Evolutionary conservation across 2,888 invertebrate species (phyloP).

Genomic region (Anticlea derivata): DNA sequence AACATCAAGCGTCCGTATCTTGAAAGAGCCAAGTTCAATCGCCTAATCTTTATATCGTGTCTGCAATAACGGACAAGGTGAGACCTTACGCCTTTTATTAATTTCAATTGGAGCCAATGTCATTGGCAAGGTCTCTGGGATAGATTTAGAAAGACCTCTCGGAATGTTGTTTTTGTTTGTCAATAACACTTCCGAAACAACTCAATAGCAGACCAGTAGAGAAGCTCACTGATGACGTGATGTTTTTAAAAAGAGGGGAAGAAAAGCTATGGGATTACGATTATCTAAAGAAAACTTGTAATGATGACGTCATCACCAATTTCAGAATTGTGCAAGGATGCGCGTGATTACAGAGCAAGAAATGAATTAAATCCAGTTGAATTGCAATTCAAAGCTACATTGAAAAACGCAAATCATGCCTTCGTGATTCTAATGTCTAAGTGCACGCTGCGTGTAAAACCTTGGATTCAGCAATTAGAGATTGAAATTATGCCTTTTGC

Average conservation of each 20-base stretch:
- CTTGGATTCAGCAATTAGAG: slow-evolving; percentile 12
- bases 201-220: not conserved
- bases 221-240: not conserved
- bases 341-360: not conserved
- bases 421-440: slow-evolving; percentile 18
- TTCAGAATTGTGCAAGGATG: not conserved
- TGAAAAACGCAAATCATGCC: slow-evolving; percentile 15
- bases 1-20: slow-evolving; percentile 23
- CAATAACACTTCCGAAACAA: slow-evolving; percentile 11
- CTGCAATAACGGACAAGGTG: slow-evolving; percentile 45
- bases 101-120: slow-evolving; percentile 56
- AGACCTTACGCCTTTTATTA: slow-evolving; percentile 45
- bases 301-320: not conserved
- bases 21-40: slow-evolving; percentile 39
- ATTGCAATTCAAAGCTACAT: slow-evolving; percentile 1
- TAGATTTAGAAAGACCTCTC: slow-evolving; percentile 36
- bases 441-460: slow-evolving; percentile 7
- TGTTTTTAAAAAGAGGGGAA: not conserved
- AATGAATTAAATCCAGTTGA: not conserved
- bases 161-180: slow-evolving; percentile 30
- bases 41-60: slow-evolving; percentile 45
- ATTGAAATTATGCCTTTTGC: slow-evolving; percentile 14
- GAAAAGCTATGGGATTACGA: not conserved
- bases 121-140: slow-evolving; percentile 47
- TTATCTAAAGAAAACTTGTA: not conserved